Base-by-base conservation (phyloP, 2,888 invertebrate species). In the Lepidocyrtoides sp. region DNA sequence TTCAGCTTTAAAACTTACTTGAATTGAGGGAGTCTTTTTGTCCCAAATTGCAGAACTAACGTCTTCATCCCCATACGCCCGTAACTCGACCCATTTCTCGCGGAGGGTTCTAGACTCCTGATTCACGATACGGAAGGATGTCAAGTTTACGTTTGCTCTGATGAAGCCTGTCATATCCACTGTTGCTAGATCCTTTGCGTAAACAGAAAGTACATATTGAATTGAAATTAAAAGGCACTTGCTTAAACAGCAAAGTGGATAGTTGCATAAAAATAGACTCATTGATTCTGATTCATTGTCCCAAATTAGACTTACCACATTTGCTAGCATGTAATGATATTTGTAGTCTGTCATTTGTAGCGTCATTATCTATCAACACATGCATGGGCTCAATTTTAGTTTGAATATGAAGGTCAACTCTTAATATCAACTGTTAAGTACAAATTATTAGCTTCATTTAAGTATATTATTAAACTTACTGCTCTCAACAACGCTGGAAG, bases 271-370 rank as follows among this genome's bases (percentile, higher is more conserved):
- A n/a, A n/a, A n/a, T 20, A 14, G 23, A 48, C 23, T 48, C 5
- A 48, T 48, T 51, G 48, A n/a, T 4, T 23, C n/a, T 17, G 44
- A 5, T 36, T 12, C 29, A 36, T 41, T 60, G 63, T 14, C n/a
- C n/a, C 14, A 41, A 12, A 14, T 54, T 2, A 12, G 2, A 20
- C 75, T 84, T 95, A 96, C 96, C 95, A 97, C 96, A 79, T 97
- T 97, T 29, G 97, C 97, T 94, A 98, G 97, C 92, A 98, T 96
- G 95, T 97, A 98, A 95, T 98, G 98, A 95, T 97, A 98, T 95
- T 97, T 97, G 95, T 97, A 97, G 95, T 97, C 97, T 95, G 97
- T 97, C 98, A 98, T 98, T 95, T 97, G 97, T 20, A 93, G 87
- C 3, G 91, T 85, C 66, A 92, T 88, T 54, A 92, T 90, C 92